Base-by-base conservation (phyloP, 2,888 invertebrate genomes). In the Diplolepis rosae region DNA sequence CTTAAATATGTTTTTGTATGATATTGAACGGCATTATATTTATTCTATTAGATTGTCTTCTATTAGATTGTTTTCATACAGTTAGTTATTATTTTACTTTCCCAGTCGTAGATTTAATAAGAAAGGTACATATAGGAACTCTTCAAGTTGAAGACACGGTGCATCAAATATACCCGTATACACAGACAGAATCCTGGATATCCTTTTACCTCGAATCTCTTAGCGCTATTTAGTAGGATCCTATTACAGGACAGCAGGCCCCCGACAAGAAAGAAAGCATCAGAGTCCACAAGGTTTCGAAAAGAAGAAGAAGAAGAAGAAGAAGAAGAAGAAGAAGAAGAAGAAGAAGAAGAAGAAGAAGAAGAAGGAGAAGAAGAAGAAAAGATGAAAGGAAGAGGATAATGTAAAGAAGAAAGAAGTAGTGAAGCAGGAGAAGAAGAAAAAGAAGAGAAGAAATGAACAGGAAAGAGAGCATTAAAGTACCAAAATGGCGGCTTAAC, bases 151-250 rank as follows among this genome's bases (percentile, higher is more conserved):
- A n/a, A n/a, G n/a, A n/a, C n/a, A n/a, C n/a, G n/a, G n/a, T n/a
- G n/a, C n/a, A n/a, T n/a, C n/a, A n/a, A n/a, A n/a, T n/a, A n/a
- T n/a, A n/a, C n/a, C n/a, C n/a, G n/a, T n/a, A n/a, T n/a, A 9
- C 32, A 32, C 9, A 5, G 32, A 1, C 30, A 30, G 7, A 30
- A 30, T 30, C 4, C 7, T 30, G 30, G 6, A 5, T 76, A 78
- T 85, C 83, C 81, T 82, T 83, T 86, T 87, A 84, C 84, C 80
- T 77, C 79, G 82, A 81, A 82, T 75, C 85, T 83, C 83, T 85
- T 84, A 83, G 82, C 79, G 82, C 79, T 82, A 80, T 83, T 85
- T 84, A 82, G 82, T 80, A 79, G 84, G 85, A 84, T 84, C 83
- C 81, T 85, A 85, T 86, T 84, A 83, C 83, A 81, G 81, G 81